These are phyloP conservation scores for Diabrotica undecimpunctata DNA, from an alignment of 1,140 invertebrate species.

Conservation along the genomic window DNA sequence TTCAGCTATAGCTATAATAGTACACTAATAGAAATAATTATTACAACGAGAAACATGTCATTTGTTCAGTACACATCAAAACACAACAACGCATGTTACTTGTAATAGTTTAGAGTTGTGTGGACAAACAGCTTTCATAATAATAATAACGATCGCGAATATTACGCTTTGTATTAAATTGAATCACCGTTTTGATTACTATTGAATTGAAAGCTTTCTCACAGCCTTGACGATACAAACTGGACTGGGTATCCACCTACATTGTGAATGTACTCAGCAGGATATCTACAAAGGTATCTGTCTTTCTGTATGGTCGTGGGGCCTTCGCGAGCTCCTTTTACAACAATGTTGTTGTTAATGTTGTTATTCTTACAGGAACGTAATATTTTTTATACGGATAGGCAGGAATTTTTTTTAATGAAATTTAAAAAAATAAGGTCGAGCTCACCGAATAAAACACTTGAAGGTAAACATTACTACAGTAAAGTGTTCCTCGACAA, in stretches of 20 bases:
- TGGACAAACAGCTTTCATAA: conserved; percentile 19
- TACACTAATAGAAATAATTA: too few species aligned
- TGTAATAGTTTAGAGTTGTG: conserved; percentile 10
- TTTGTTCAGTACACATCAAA: neutral
- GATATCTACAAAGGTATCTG: neutral
- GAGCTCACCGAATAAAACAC: too few species aligned
- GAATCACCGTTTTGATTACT: conserved; percentile 24
- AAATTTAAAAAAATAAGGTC: too few species aligned
- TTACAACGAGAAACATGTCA: too few species aligned
- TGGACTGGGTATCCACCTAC: neutral
- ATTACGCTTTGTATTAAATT: conserved; percentile 17
- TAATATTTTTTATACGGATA: too few species aligned
- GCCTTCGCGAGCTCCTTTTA: neutral
- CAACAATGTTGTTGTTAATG: neutral
- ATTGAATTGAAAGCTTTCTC: conserved; percentile 22
- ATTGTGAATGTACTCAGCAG: neutral
- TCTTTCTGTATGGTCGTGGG: neutral
- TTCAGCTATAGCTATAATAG: too few species aligned
- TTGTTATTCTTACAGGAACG: too few species aligned
- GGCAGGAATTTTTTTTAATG: too few species aligned
- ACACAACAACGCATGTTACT: conserved; percentile 8
- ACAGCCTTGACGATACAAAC: conserved; percentile 18
- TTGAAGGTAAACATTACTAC: too few species aligned
- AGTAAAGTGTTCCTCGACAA: too few species aligned
- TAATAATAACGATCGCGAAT: conserved; percentile 18